A percentile compares a stretch with the other conserved stretches of the same genome.
phyloP scores from a whole-genome alignment of 2,888 invertebrate genomes.

The Drosophila merina region DNA sequence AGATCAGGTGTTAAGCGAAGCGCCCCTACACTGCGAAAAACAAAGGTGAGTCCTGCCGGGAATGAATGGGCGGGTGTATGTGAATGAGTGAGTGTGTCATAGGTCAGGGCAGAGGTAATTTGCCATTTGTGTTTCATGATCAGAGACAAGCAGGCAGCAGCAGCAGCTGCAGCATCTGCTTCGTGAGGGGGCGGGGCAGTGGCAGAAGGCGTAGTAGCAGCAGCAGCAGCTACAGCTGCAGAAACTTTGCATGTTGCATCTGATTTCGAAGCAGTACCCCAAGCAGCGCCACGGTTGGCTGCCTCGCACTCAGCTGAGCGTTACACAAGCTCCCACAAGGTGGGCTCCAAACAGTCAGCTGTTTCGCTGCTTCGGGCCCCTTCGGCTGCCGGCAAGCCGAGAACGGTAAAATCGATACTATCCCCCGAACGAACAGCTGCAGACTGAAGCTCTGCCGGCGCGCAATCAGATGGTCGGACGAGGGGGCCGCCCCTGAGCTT shows the following conservation, averaged over 20 bases:
- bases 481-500: background rate
- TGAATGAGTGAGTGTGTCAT: slow-evolving; percentile 12
- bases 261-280: slow-evolving; percentile 12
- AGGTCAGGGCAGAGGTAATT: slow-evolving; percentile 13
- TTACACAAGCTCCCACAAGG: slow-evolving; percentile 26
- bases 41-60: slow-evolving; percentile 22
- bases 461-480: slow-evolving; percentile 64
- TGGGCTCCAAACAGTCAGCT: slow-evolving; percentile 12
- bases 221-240: background rate
- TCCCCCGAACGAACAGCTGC: slow-evolving; percentile 6
- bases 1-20: background rate
- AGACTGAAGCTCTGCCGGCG: slow-evolving; percentile 23
- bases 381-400: slow-evolving; percentile 3
- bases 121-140: slow-evolving; percentile 11
- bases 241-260: slow-evolving; percentile 6
- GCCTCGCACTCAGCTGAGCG: slow-evolving; percentile 66
- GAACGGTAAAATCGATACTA: background rate
- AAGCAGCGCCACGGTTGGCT: slow-evolving; percentile 58
- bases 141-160: slow-evolving; percentile 1
- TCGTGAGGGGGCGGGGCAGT: background rate
- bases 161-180: slow-evolving; percentile 34
- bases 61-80: background rate
- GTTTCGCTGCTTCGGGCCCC: background rate
- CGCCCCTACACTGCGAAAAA: background rate
- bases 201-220: background rate